These are phyloP conservation scores for Pungitius pungitius DNA, from an alignment of 2,113 vertebrate genomes.

Conservation along the genomic window DNA sequence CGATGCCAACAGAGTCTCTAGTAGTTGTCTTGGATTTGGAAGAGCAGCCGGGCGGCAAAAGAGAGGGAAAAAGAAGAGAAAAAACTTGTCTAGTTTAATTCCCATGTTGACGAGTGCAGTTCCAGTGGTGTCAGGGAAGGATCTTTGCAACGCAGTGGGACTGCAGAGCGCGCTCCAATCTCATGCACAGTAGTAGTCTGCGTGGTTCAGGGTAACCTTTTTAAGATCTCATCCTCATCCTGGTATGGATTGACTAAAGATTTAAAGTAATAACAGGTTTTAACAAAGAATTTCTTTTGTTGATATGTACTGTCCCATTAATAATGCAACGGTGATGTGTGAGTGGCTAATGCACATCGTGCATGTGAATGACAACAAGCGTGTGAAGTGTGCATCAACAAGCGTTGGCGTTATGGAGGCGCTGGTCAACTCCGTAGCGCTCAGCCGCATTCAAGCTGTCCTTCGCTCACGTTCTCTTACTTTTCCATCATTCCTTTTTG, in stretches of 20 bases:
- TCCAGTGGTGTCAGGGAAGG: conserved; percentile 18
- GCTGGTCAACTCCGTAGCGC: no score
- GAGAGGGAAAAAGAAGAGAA: neutral
- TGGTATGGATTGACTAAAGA: neutral
- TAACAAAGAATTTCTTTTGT: neutral
- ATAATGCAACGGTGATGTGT: neutral
- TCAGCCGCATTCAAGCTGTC: conserved; percentile 21
- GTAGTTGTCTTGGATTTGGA: conserved; percentile 26
- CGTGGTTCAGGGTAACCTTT: conserved; percentile 10
- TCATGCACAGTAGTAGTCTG: neutral
- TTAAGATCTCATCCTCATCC: conserved; percentile 19
- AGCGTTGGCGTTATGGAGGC: no score
- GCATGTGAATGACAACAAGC: neutral
- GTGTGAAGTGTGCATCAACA: no score
- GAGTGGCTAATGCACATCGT: neutral
- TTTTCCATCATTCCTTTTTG: conserved; percentile 19
- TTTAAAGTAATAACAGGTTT: neutral
- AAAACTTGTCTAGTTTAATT: conserved; percentile 24
- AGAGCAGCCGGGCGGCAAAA: conserved; percentile 21
- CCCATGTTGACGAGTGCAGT: conserved; percentile 21
- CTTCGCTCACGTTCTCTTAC: neutral
- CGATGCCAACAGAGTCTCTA: conserved; percentile 1
- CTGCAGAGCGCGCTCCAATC: neutral
- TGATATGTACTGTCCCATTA: neutral
- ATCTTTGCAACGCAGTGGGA: conserved; percentile 1